A percentile compares a stretch with the other conserved stretches of the same genome.
Conservation (phyloP, 2,888 invertebrate species). For the Agrotis puta region DNA sequence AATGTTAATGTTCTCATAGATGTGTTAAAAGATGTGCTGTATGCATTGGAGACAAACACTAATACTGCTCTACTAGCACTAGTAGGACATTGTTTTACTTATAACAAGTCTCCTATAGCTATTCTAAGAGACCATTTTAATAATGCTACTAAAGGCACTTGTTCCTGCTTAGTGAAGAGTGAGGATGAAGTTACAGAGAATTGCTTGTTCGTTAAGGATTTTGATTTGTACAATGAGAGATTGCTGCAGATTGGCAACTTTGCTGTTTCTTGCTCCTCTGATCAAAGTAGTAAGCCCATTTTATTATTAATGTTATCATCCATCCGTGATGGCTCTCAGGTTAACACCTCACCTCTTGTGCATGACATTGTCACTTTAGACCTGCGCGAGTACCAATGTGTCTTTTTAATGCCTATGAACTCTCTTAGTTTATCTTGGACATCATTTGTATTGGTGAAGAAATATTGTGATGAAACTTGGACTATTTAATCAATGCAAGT, state of each 20-base stretch:
- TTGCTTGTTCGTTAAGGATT: conserved; percentile 90
- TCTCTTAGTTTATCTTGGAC: too few relatives aligned
- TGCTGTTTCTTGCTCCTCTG: conserved; percentile 91
- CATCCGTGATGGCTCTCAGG: too few relatives aligned
- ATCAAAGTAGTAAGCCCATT: conserved; percentile 81
- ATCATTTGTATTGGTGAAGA: too few relatives aligned
- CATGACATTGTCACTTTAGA: too few relatives aligned
- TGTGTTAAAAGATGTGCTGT: conserved; percentile 91
- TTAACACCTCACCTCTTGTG: too few relatives aligned
- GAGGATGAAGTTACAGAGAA: conserved; percentile 81
- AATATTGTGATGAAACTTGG: too few relatives aligned
- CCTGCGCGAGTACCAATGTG: too few relatives aligned
- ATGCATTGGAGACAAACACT: conserved; percentile 92
- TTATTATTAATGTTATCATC: too few relatives aligned
- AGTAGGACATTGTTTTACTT: conserved; percentile 85
- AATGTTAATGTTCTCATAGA: conserved; percentile 91
- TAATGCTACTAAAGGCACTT: conserved; percentile 64
- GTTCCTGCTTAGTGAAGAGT: conserved; percentile 71
- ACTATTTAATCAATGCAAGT: too few relatives aligned
- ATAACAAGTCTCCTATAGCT: conserved; percentile 76
- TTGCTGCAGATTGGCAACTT: conserved; percentile 93
- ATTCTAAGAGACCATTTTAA: conserved; percentile 79
- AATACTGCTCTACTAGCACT: conserved; percentile 92
- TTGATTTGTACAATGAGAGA: conserved; percentile 93
- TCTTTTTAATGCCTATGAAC: too few relatives aligned